Percentiles rank a stretch among this genome's conserved stretches.
phyloP scores from a whole-genome alignment of 2,888 invertebrate species.

The Chrysina gloriosa region DNA sequence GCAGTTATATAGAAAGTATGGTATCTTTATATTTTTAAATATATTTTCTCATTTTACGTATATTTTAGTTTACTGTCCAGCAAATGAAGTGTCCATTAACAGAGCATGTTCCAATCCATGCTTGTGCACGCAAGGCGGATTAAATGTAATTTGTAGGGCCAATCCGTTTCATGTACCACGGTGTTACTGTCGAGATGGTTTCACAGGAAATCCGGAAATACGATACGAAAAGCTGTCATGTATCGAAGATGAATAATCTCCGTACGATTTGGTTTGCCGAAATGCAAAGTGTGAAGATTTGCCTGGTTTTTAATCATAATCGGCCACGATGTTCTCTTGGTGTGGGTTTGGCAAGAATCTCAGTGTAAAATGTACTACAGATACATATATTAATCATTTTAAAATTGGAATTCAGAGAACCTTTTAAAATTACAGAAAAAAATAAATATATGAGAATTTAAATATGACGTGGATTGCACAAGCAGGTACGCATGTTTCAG shows the following conservation, averaged over 20 bases:
- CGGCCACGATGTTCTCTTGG: slow-evolving; percentile 85
- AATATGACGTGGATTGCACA: slow-evolving; percentile 86
- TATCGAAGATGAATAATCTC: slow-evolving; percentile 79
- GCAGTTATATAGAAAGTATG: slow-evolving; percentile 80
- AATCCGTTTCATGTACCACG: slow-evolving; percentile 82
- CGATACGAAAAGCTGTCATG: slow-evolving; percentile 84
- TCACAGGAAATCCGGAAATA: slow-evolving; percentile 83
- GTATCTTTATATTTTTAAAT: neutral
- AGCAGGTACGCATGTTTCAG: slow-evolving; percentile 86
- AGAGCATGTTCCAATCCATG: slow-evolving; percentile 86
- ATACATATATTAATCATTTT: slow-evolving; percentile 60
- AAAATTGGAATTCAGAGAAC: no score
- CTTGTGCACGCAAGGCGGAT: slow-evolving; percentile 81
- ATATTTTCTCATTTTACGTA: neutral
- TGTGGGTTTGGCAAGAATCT: slow-evolving; percentile 87
- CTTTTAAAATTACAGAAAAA: slow-evolving; percentile 62
- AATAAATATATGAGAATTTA: slow-evolving; percentile 73
- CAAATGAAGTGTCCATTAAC: slow-evolving; percentile 84
- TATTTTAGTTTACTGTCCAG: slow-evolving; percentile 79
- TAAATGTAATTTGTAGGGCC: slow-evolving; percentile 80
- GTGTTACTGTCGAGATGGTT: slow-evolving; percentile 81
- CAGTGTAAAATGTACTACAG: slow-evolving; percentile 72
- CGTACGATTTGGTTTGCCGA: slow-evolving; percentile 81
- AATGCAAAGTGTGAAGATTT: slow-evolving; percentile 84
- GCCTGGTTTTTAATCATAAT: slow-evolving; percentile 80